Conservation (phyloP, 2,797 vertebrate species). For the Catostomus latipinnis region DNA sequence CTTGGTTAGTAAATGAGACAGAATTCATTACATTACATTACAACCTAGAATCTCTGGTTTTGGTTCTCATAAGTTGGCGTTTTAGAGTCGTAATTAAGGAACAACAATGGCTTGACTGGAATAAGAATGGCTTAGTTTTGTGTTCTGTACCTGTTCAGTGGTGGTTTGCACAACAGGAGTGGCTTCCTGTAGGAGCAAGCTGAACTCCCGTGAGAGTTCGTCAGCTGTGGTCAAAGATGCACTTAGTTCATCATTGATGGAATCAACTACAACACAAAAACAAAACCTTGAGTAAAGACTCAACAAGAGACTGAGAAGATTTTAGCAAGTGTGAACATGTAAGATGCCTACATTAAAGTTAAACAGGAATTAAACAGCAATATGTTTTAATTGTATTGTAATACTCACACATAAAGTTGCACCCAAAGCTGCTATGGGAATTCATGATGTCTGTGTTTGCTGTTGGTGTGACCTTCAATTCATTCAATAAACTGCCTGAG, state of each 20-base stretch:
- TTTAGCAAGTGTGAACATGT: too few relatives aligned
- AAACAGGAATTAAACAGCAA: neutral
- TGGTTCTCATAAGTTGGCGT: neutral
- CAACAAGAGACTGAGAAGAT: too few relatives aligned
- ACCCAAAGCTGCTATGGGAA: conserved; percentile 65
- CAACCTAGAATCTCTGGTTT: neutral
- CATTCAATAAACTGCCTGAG: conserved; percentile 17
- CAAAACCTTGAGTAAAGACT: conserved; percentile 1
- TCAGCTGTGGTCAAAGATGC: conserved; percentile 88
- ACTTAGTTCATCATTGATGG: conserved; percentile 86
- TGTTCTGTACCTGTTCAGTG: conserved; percentile 61
- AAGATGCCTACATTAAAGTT: neutral
- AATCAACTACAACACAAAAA: conserved; percentile 73
- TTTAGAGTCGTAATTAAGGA: too few relatives aligned
- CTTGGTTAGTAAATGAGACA: too few relatives aligned
- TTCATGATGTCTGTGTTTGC: conserved; percentile 71
- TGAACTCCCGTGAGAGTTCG: conserved; percentile 86
- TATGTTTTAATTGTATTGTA: neutral
- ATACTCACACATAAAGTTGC: conserved; percentile 77
- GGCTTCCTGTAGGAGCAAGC: conserved; percentile 78
- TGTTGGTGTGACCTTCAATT: neutral
- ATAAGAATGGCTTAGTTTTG: neutral
- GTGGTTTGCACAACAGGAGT: conserved; percentile 37
- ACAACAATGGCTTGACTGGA: neutral
- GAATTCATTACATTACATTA: too few relatives aligned